phyloP scores from a whole-genome alignment of 2,888 invertebrate genomes.

The Sepiola atlantica region DNA sequence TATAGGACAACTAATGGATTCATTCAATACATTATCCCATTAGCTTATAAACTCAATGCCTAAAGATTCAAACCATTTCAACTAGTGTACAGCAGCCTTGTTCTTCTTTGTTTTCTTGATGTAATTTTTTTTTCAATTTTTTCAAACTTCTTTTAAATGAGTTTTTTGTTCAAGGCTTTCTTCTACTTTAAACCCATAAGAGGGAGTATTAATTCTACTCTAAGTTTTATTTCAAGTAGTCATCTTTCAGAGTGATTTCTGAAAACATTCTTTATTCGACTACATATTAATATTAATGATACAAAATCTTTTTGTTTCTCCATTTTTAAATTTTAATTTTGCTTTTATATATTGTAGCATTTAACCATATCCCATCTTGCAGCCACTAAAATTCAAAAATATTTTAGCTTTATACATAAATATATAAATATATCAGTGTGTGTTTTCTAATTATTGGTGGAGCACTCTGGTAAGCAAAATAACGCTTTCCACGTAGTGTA shows the following conservation, averaged over 20 bases:
- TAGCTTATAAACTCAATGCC: constrained; percentile 32
- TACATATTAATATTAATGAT: not conserved
- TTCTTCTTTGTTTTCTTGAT: not conserved
- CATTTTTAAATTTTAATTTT: not conserved
- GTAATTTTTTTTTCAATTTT: not conserved
- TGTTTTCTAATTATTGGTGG: too few relatives aligned
- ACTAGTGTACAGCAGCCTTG: not conserved
- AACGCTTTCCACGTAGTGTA: too few relatives aligned
- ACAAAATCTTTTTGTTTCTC: not conserved
- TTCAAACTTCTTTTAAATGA: not conserved
- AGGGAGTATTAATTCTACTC: constrained; percentile 21
- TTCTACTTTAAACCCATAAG: constrained; percentile 32
- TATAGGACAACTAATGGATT: constrained; percentile 32
- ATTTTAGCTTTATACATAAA: not conserved
- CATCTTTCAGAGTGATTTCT: constrained; percentile 19
- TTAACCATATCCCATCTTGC: not conserved
- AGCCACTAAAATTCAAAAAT: not conserved
- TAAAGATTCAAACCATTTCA: constrained; percentile 32
- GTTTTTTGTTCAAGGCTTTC: not conserved
- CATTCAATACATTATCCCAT: constrained; percentile 32
- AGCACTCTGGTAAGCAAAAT: too few relatives aligned
- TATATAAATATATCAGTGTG: too few relatives aligned
- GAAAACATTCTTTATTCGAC: not conserved
- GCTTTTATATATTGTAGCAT: not conserved
- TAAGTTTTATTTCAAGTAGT: constrained; percentile 32